Base-by-base conservation (phyloP, 2,797 vertebrate species). In the Selene dorsalis region DNA sequence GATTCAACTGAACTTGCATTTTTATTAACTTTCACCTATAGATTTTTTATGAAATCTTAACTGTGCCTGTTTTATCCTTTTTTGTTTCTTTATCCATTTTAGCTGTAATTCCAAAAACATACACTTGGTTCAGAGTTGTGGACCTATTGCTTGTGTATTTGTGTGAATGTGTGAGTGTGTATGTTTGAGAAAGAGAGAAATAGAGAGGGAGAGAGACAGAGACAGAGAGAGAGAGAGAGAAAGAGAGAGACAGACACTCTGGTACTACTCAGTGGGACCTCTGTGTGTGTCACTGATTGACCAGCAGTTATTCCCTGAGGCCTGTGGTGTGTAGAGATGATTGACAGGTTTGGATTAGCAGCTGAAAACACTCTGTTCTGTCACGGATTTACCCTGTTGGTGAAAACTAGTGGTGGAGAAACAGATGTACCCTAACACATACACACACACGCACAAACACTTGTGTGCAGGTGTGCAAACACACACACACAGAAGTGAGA, bases 301-400 rank as follows among this genome's bases (percentile, higher is more conserved):
- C 82, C 80, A 78, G 71, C 83, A 82, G 67, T 79, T 73, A 68
- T 83, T 83, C 86, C 85, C 78, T 69, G 22, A 67, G 77, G 83
- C 50, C 20, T 60, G 28, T 35, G 69, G 62, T 76, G 72, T 83
- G 80, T 80, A 62, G 59, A 86, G 47, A 82, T 91, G 88, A 92
- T 85, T 89, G 92, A 84, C 91, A 90, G 83, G 63, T 82, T 80
- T 61, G 84, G 86, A 91, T 92, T 85, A 90, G 83, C 41, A 22
- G 65, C 79, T 88, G 32, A 82, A 84, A 85, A 72, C 60, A 60
- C 77, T 75, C 52, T 75, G 57, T 67, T 83, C 73, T 74, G 59
- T 77, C 8, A 16, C 73, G 53, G 80, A 82, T 88, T 87, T 80
- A 65, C 69, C 22, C 75, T 61, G 58, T 73, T 50, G 67, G 59